These are phyloP conservation scores for Diaperis boleti DNA, from an alignment of 2,888 invertebrate genomes.

Conservation along the genomic window DNA sequence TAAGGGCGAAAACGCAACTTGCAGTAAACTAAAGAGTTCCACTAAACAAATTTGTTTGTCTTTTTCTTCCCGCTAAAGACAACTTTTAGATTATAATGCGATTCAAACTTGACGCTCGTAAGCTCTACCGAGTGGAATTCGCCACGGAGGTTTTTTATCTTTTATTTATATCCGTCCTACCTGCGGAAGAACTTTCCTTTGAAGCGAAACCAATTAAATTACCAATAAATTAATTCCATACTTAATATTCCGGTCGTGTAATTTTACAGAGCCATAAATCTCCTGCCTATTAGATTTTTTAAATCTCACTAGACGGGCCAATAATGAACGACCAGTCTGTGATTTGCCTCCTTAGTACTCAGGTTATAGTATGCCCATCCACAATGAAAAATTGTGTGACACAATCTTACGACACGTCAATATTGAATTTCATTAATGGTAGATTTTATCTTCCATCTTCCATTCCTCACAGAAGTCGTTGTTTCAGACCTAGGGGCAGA, in stretches of 20 bases:
- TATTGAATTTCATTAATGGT: too few species aligned
- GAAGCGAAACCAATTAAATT: constrained; percentile 5
- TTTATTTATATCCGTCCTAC: neutral
- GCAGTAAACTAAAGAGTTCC: constrained; percentile 19
- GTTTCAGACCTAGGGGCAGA: neutral
- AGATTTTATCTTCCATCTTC: too few species aligned
- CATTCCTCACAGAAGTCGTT: constrained; percentile 1
- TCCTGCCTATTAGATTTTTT: neutral
- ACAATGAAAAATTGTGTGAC: constrained; percentile 34
- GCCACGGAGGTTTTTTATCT: neutral
- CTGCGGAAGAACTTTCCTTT: neutral
- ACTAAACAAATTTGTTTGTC: constrained; percentile 15
- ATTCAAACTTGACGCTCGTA: neutral
- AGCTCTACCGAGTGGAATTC: neutral
- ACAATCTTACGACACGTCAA: constrained; percentile 41
- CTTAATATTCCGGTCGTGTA: constrained; percentile 15
- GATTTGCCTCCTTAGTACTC: constrained; percentile 45
- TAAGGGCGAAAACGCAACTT: constrained; percentile 21
- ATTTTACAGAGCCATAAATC: constrained; percentile 12
- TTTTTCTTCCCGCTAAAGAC: neutral
- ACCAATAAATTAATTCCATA: constrained; percentile 16
- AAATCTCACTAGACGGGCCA: constrained; percentile 15
- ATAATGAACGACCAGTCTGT: constrained; percentile 41
- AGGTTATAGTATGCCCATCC: constrained; percentile 43
- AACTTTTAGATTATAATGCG: neutral